Conservation (phyloP, 2,113 vertebrate genomes). For the Bubalus kerabau region DNA sequence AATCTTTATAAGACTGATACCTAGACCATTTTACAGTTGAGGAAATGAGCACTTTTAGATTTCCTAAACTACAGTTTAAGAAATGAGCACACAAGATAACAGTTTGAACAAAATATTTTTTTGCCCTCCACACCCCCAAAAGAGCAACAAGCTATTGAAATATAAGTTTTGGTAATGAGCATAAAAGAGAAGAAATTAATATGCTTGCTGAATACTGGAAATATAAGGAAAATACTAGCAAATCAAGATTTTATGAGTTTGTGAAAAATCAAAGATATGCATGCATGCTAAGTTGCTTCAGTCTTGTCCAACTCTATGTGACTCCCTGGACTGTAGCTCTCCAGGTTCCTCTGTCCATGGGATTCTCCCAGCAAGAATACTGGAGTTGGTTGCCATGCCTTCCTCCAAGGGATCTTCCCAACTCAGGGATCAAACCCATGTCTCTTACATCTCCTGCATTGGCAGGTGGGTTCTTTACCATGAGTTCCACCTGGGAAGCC, state of each 20-base stretch:
- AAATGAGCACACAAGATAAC: not conserved
- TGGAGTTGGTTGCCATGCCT: not conserved
- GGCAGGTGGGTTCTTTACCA: not conserved
- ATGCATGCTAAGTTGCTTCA: not conserved
- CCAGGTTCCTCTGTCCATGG: not conserved
- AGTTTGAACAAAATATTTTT: not conserved
- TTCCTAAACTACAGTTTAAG: not conserved
- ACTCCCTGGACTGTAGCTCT: not conserved
- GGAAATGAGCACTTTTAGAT: not conserved
- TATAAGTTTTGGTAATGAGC: not conserved
- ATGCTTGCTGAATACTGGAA: not conserved
- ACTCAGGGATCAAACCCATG: not conserved
- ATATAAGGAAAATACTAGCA: not conserved
- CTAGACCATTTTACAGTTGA: not conserved
- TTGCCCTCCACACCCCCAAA: not conserved
- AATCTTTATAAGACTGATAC: not conserved
- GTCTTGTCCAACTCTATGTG: not conserved
- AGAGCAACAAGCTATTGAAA: not conserved
- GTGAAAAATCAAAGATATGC: not conserved
- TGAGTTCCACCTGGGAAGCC: not conserved
- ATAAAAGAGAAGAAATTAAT: not conserved
- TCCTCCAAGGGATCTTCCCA: not conserved
- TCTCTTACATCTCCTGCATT: not conserved
- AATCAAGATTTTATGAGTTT: not conserved
- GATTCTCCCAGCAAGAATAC: not conserved